Conservation (phyloP, 2,888 invertebrate genomes). For the Germaria angustata region DNA sequence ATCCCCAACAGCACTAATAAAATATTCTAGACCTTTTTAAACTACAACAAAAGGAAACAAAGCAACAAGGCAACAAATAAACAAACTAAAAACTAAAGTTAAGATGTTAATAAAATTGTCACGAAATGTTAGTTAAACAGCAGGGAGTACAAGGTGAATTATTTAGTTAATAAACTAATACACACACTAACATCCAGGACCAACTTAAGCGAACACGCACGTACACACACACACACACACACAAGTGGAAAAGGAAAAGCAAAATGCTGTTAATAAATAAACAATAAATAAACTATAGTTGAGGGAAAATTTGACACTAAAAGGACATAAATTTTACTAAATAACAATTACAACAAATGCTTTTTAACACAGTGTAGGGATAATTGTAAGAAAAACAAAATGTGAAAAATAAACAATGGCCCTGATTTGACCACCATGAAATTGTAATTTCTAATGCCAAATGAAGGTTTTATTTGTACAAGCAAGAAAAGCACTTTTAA, state of each 20-base stretch:
- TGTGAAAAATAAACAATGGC: constrained; percentile 72
- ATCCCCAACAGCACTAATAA: constrained; percentile 15
- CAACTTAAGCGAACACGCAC: background rate
- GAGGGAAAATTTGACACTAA: constrained; percentile 58
- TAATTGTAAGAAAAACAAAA: constrained; percentile 22
- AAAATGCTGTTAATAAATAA: constrained; percentile 33
- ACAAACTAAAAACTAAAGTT: constrained; percentile 47
- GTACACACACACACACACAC: constrained; percentile 67
- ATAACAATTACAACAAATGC: constrained; percentile 71
- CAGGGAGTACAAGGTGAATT: constrained; percentile 69
- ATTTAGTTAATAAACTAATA: constrained; percentile 61
- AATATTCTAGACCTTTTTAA: constrained; percentile 43
- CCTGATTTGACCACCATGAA: constrained; percentile 79
- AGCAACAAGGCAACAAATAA: background rate
- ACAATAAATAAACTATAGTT: constrained; percentile 46
- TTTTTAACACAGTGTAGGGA: constrained; percentile 58
- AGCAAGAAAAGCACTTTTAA: background rate
- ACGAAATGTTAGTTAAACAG: constrained; percentile 73
- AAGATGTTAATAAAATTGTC: constrained; percentile 77
- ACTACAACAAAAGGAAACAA: constrained; percentile 25
- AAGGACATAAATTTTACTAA: constrained; percentile 72
- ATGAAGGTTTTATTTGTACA: background rate
- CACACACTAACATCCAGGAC: background rate
- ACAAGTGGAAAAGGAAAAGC: constrained; percentile 13
- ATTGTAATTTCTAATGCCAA: constrained; percentile 74